A percentile compares a stretch with the other conserved stretches of the same genome.
Conservation (phyloP, 2,888 invertebrate genomes). For the Apotomis capreana region DNA sequence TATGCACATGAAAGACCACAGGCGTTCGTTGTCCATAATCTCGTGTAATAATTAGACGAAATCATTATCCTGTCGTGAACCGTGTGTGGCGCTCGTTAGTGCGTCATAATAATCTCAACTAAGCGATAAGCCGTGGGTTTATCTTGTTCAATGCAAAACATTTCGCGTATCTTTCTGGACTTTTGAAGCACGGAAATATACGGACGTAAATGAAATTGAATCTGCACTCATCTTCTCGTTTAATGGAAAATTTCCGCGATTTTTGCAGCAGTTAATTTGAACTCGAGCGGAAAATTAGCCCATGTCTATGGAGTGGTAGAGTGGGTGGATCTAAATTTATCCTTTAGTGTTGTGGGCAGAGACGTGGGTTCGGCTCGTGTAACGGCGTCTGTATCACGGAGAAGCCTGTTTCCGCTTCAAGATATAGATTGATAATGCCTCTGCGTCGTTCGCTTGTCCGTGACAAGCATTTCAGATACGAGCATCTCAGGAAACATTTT, state of each 20-base stretch:
- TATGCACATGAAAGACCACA: constrained; percentile 18
- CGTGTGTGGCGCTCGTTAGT: constrained; percentile 27
- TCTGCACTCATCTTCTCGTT: constrained; percentile 45
- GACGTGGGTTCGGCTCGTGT: constrained; percentile 41
- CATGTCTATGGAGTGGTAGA: constrained; percentile 39
- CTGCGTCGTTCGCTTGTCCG: constrained; percentile 15
- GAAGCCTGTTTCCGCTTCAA: constrained; percentile 36
- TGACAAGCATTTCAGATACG: constrained; percentile 22
- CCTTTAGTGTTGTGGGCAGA: constrained; percentile 47
- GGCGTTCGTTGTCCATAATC: constrained; percentile 20
- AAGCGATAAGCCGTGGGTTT: constrained; percentile 20
- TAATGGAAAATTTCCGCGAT: constrained; percentile 20
- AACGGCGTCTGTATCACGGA: constrained; percentile 44
- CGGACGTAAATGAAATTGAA: constrained; percentile 43
- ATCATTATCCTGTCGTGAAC: constrained; percentile 37
- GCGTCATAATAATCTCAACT: constrained; percentile 15
- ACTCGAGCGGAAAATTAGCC: constrained; percentile 36
- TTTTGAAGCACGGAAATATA: background rate
- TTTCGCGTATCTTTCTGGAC: constrained; percentile 1
- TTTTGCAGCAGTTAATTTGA: constrained; percentile 30
- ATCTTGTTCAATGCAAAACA: constrained; percentile 8
- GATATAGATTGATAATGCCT: constrained; percentile 31
- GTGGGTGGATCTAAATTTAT: constrained; percentile 65
- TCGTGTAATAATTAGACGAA: constrained; percentile 34
- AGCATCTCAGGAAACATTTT: constrained; percentile 23